Evolutionary conservation across 2,797 vertebrate genomes (phyloP).

Genomic region (Melanotaenia pygmaea): DNA sequence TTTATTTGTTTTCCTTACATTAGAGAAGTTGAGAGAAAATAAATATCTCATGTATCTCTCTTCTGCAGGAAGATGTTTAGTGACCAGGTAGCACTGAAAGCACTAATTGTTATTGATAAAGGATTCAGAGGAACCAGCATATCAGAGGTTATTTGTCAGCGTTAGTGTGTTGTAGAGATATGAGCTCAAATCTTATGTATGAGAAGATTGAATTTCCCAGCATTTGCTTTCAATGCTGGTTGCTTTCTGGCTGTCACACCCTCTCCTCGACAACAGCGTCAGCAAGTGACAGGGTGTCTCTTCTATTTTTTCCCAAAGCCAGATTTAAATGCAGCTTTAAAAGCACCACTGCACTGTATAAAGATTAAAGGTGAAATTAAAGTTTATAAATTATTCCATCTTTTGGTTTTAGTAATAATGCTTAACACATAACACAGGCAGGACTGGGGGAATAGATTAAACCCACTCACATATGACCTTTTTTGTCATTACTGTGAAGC

Average conservation of each 20-base stretch:
- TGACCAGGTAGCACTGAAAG: conserved; percentile 16
- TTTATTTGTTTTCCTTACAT: too few species aligned
- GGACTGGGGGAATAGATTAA: conserved; percentile 30
- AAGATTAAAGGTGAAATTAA: conserved; percentile 26
- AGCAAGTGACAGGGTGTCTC: conserved; percentile 17
- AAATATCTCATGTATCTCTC: conserved; percentile 6
- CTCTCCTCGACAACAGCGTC: conserved; percentile 42
- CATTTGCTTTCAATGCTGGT: conserved; percentile 46
- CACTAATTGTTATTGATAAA: conserved; percentile 33
- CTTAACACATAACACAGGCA: conserved; percentile 24
- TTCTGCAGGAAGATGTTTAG: conserved; percentile 23
- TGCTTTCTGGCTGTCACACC: conserved; percentile 45
- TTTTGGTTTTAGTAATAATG: background rate
- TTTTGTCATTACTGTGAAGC: too few species aligned
- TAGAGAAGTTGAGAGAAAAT: background rate
- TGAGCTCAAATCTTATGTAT: conserved; percentile 45
- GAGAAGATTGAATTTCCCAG: conserved; percentile 23
- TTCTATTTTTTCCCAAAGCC: conserved; percentile 26
- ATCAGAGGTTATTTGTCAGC: conserved; percentile 36
- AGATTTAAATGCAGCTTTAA: conserved; percentile 21
- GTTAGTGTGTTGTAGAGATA: conserved; percentile 31
- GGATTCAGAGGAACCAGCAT: conserved; percentile 36
- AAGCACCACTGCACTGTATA: conserved; percentile 4
- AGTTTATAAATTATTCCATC: background rate
- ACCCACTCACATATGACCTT: conserved; percentile 11